Evolutionary conservation across 92 coral and sea anemone species (phyloP), one percentile per base, ranked within the genome.

Genomic region (Palythoa caribaeorum): DNA sequence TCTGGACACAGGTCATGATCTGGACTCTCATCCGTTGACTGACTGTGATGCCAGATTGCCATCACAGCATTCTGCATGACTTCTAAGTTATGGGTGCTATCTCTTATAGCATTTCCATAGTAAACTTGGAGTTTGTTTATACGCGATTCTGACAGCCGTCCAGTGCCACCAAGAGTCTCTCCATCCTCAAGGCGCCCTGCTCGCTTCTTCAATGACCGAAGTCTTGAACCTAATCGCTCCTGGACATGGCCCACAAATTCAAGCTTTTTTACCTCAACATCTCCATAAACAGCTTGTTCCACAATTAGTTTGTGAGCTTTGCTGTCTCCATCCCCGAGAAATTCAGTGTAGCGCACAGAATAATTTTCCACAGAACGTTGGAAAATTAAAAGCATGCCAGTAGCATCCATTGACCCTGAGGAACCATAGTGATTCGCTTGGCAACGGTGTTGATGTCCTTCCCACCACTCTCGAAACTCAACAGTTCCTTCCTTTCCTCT

Each of bases 191-290:
- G 63, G 63, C 63, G 63, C 63, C 63, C 79, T 91, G 38, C 38
- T 55, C 47, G 66, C 84, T 68, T 92, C 79, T 92, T 92, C 72
- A 88, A 80, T 37, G 94, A 89, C 52, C 90, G 88, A 92, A 88
- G 90, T 16, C 92, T 73, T 37, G 87, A 92, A 1, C 94, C 92
- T 55, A 88, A 66, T 36, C 92, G 72, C 63, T 92, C 83, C 77
- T 87, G 90, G 53, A 90, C 93, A 66, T 87, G 90, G 84, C 93
- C 93, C 53, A 90, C 93, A 83, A 89, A 91, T 83, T 91, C 93
- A 38, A 91, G 60, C 39, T 88, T 91, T 3, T 38, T 59, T 1
- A 91, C 87, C 17, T 88, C 40, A 9, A 70, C 48, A 50, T 78
- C 85, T 20, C 89, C 90, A 79, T 88, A 88, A 19, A 92, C 92